These are phyloP conservation scores for Verasper variegatus DNA, from an alignment of 2,113 vertebrate species.

Conservation along the genomic window DNA sequence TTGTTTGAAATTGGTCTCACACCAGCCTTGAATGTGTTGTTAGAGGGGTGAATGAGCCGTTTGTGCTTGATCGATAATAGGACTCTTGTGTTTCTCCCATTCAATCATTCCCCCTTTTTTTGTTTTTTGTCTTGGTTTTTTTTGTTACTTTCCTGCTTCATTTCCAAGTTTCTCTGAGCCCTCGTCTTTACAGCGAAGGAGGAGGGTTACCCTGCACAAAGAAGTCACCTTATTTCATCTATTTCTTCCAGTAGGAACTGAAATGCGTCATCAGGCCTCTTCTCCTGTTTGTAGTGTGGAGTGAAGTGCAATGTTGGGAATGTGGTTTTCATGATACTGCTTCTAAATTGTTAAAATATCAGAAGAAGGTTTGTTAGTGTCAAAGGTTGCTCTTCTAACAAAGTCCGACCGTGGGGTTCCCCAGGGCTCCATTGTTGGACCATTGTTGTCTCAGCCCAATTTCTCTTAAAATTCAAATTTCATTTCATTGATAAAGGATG, in stretches of 20 bases:
- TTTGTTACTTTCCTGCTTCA: not conserved
- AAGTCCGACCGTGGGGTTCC: not conserved
- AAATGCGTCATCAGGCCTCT: too few relatives aligned
- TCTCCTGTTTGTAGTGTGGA: not conserved
- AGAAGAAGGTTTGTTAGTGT: not conserved
- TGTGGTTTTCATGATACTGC: not conserved
- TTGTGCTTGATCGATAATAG: slow-evolving; percentile 53
- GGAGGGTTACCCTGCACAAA: not conserved
- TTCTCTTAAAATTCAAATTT: not conserved
- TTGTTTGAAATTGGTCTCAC: slow-evolving; percentile 60
- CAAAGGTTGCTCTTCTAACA: not conserved
- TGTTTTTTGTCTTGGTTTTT: not conserved
- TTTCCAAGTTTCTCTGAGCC: not conserved
- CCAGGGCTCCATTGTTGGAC: not conserved
- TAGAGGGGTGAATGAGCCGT: slow-evolving; percentile 31
- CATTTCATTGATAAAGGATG: not conserved
- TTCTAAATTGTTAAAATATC: not conserved
- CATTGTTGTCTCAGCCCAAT: not conserved
- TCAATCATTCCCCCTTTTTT: not conserved
- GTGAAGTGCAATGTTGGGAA: not conserved
- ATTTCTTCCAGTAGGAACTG: not conserved
- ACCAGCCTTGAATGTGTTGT: slow-evolving; percentile 26
- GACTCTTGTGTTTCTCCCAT: slow-evolving; percentile 8
- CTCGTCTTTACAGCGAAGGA: not conserved
- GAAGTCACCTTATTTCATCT: not conserved